Percentiles rank a stretch among this genome's conserved stretches.
phyloP scores from a whole-genome alignment of 2,888 invertebrate species.

The Rapana venosa region DNA sequence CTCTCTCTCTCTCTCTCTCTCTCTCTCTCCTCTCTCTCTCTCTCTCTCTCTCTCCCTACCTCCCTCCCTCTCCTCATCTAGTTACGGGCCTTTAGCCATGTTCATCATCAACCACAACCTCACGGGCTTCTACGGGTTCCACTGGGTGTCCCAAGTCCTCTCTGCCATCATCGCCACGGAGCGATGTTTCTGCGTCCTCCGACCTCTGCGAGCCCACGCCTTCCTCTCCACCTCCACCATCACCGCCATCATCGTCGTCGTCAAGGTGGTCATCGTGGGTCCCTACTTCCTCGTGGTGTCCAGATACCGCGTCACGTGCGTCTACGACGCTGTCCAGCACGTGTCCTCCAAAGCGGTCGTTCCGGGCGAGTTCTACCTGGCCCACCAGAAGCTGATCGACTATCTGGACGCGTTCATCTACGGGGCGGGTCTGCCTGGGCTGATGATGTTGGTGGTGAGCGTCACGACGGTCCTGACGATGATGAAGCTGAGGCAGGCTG shows the following conservation, averaged over 20 bases:
- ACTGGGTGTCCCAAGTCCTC: not conserved
- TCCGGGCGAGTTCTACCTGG: not conserved
- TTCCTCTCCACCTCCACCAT: slow-evolving; percentile 8
- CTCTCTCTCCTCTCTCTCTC: too few relatives aligned
- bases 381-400: not conserved
- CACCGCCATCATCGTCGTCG: not conserved
- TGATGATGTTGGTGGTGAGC: not conserved
- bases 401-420: not conserved
- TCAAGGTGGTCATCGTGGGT: not conserved
- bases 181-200: not conserved
- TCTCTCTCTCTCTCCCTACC: too few relatives aligned
- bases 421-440: not conserved
- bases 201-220: not conserved
- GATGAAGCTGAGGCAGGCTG: not conserved
- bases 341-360: not conserved
- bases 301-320: not conserved
- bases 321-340: not conserved
- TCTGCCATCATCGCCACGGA: slow-evolving; percentile 5
- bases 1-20: too few relatives aligned
- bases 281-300: not conserved
- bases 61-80: not conserved
- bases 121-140: not conserved
- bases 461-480: not conserved
- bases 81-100: not conserved
- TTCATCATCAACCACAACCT: slow-evolving; percentile 3